Base-by-base conservation (phyloP, 2,113 vertebrate species). In the Procavia capensis region DNA sequence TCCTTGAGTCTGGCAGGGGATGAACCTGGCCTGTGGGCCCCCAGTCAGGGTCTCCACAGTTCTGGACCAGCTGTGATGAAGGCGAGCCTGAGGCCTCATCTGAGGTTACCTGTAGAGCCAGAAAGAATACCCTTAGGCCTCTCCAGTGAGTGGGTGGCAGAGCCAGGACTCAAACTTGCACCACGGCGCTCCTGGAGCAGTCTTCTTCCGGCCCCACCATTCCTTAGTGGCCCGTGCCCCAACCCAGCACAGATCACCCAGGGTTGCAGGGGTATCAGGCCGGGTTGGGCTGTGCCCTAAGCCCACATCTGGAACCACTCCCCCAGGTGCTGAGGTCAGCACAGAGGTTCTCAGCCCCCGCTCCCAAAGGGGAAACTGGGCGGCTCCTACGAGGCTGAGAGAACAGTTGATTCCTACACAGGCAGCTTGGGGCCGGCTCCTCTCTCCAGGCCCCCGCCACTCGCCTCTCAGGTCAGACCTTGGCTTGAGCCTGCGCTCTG, bases 381-480 rank as follows among this genome's bases (percentile, higher is more conserved):
- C 34, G 0, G 31, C 14, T 31, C n/a, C 20, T 0, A 0, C 50
- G 8, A 5, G 34, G 27, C 0, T 10, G 39, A 41, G 31, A 6
- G 22, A 1, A 39, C 0, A 0, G 0, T 22, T 2, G 13, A 31
- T 27, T 27, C 85, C 29, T 20, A 97, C 96, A 97, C 9, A 81
- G 93, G 89, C 72, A 72, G 97, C 96, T 85, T 20, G 1, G 0
- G 29, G 29, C 47, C 36, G 4, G 70, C 85, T 63, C 24, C 29
- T 25, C 70, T 25, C 36, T 41, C 9, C 5, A 4, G 25, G 29
- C 41, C 74, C 1, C 0, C 19, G 45, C 34, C 4, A 0, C 17
- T 50, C 29, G 17, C 20, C 16, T 24, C 63, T 0, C 27, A 6
- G 36, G 61, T 47, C 39, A 9, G 54, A 27, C 74, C 0, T 0